Evolutionary conservation across 2,113 vertebrate species (phyloP).

Genomic region (Sphaerodactylus townsendi): DNA sequence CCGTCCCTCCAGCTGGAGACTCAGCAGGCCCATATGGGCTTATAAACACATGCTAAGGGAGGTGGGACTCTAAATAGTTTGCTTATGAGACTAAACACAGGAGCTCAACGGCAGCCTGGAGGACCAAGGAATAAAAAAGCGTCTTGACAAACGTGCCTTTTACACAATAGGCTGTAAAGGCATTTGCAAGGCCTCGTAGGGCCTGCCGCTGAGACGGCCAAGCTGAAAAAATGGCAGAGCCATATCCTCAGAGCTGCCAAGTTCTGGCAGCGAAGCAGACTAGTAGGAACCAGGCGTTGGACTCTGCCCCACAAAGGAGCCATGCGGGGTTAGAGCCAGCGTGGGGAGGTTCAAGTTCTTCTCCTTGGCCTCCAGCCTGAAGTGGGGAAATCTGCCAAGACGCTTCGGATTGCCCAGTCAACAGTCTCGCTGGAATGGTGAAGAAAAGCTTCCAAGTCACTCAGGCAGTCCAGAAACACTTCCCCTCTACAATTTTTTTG

Average conservation of each 20-base stretch:
- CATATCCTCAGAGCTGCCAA: background rate
- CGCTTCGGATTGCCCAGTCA: slow-evolving; percentile 14
- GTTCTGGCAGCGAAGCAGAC: background rate
- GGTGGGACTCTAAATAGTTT: slow-evolving; percentile 57
- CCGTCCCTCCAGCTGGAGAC: slow-evolving; percentile 49
- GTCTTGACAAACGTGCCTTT: background rate
- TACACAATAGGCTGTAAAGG: slow-evolving; percentile 27
- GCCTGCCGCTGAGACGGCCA: background rate
- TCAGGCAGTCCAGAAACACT: slow-evolving; percentile 22
- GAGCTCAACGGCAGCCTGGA: slow-evolving; percentile 44
- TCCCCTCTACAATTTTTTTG: background rate
- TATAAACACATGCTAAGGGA: slow-evolving; percentile 66
- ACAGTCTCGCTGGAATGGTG: background rate
- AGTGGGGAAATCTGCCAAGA: background rate
- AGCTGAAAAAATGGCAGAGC: background rate
- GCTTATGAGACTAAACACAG: slow-evolving; percentile 57
- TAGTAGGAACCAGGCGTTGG: background rate
- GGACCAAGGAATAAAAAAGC: slow-evolving; percentile 44
- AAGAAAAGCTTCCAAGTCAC: slow-evolving; percentile 6
- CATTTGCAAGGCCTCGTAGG: slow-evolving; percentile 8
- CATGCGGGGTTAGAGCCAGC: background rate
- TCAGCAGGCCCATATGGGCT: slow-evolving; percentile 55
- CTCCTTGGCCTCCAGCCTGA: slow-evolving; percentile 18
- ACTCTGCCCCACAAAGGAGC: background rate
- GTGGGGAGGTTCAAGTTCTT: background rate